A percentile compares a stretch with the other conserved stretches of the same genome.
Conservation (phyloP, 2,888 invertebrate species). For the Andrena bucephala region DNA sequence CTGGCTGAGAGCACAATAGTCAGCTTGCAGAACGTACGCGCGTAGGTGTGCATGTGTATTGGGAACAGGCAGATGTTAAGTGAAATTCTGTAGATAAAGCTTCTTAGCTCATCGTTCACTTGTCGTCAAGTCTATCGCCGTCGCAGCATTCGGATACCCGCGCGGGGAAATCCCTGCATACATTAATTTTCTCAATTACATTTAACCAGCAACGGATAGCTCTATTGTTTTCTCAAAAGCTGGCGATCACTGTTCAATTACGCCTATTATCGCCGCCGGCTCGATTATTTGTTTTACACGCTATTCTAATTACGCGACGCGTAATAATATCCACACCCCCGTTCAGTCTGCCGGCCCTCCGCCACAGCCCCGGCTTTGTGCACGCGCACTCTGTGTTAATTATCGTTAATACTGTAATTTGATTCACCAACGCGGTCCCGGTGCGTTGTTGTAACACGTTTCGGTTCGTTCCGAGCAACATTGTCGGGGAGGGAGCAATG, state of each 20-base stretch:
- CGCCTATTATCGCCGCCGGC: neutral
- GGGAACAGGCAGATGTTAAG: too few relatives aligned
- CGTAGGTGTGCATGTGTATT: too few relatives aligned
- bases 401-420: slow-evolving; percentile 42
- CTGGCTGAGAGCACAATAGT: too few relatives aligned
- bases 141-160: too few relatives aligned
- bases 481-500: slow-evolving; percentile 3
- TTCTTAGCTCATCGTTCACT: too few relatives aligned
- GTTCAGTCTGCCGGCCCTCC: neutral
- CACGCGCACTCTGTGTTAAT: slow-evolving; percentile 26
- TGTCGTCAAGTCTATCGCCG: too few relatives aligned
- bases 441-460: slow-evolving; percentile 19
- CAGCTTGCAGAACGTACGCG: too few relatives aligned
- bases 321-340: slow-evolving; percentile 6
- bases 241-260: slow-evolving; percentile 2
- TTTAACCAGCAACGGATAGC: neutral
- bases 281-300: slow-evolving; percentile 16
- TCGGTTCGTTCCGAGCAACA: slow-evolving; percentile 15
- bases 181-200: neutral
- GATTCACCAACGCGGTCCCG: slow-evolving; percentile 23
- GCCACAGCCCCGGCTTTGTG: neutral
- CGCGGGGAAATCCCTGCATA: too few relatives aligned
- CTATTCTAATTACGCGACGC: slow-evolving; percentile 7
- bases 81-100: too few relatives aligned
- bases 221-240: slow-evolving; percentile 13